Evolutionary conservation across 2,888 invertebrate genomes (phyloP), one percentile per base, ranked within the genome.

Genomic region (Pollenia angustigena): DNA sequence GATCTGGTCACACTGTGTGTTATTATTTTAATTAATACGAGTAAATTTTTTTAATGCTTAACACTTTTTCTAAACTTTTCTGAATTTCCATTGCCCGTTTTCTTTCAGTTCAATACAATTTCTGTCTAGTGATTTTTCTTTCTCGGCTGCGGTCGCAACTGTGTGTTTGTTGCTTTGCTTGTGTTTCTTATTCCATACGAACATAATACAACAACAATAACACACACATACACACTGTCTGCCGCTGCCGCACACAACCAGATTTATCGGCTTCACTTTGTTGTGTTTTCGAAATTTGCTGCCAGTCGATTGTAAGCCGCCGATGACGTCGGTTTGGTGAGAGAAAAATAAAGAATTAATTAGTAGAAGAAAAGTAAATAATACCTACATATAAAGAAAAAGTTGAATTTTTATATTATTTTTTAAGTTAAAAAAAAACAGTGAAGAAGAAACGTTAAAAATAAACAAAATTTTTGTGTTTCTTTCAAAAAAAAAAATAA

Each of bases 261-360:
- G 76, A 78, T 54, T 87, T 87, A 88, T 88, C 82, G 88, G 89
- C 88, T 89, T 87, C 88, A 88, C 85, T 89, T 89, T 90, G 89
- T 89, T 90, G 89, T 90, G 89, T 88, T 89, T 89, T 84, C 66
- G 74, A 89, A 50, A 87, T 88, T 89, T 88, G 86, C 83, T 88
- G 88, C 81, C 90, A 90, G 90, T 90, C 89, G 89, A 89, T 89
- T 88, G 88, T 87, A 87, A 89, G 89, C 88, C 89, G 90, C 89
- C 89, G 90, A 90, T 90, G 90, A 90, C 89, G 90, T 90, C 89
- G 89, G 90, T 90, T 88, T 87, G 87, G 88, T 88, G 62, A 79
- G 80, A 84, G 69, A 68, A 52, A 62, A 76, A 64, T 40, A 58
- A 88, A 80, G 46, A 69, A 72, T 52, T 75, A 76, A 66, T 16